A percentile compares a stretch with the other conserved stretches of the same genome.
Conservation (phyloP, 1,140 invertebrate genomes). For the Macrocentrus cingulum region DNA sequence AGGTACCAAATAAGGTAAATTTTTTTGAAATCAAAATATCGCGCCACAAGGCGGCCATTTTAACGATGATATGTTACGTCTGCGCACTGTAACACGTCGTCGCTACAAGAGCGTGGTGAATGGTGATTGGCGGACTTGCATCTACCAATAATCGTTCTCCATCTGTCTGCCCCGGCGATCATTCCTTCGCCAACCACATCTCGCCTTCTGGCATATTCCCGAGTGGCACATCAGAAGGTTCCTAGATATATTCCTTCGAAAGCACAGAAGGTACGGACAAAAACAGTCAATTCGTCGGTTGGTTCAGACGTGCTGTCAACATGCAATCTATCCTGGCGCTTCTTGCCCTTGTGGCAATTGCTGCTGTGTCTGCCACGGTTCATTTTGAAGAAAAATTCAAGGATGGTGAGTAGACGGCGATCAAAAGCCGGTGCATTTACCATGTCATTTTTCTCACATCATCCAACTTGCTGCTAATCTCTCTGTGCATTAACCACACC, state of each 20-base stretch:
- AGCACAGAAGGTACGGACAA: constrained; percentile 31
- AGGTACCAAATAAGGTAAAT: too few species aligned
- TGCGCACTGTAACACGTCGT: constrained; percentile 2
- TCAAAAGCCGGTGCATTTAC: constrained; percentile 15
- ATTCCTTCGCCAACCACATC: constrained; percentile 34
- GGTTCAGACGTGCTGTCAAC: constrained; percentile 28
- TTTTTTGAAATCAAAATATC: neutral
- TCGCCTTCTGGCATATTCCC: constrained; percentile 40
- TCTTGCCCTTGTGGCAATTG: constrained; percentile 59
- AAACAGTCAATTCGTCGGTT: neutral
- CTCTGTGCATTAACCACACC: constrained; percentile 31
- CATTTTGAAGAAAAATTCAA: constrained; percentile 73
- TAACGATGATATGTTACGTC: constrained; percentile 5
- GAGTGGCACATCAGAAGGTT: constrained; percentile 34
- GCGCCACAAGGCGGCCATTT: neutral
- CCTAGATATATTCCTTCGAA: constrained; percentile 45
- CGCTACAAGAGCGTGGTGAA: constrained; percentile 55
- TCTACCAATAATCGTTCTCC: constrained; percentile 60
- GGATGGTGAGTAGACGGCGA: constrained; percentile 66
- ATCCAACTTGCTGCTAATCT: neutral
- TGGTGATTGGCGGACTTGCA: constrained; percentile 52
- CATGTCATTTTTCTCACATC: neutral
- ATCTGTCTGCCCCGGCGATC: constrained; percentile 62
- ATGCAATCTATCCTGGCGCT: constrained; percentile 60
- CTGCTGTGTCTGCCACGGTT: constrained; percentile 58